Base-by-base conservation (phyloP, 1,140 invertebrate genomes). In the Telenomus remus region DNA sequence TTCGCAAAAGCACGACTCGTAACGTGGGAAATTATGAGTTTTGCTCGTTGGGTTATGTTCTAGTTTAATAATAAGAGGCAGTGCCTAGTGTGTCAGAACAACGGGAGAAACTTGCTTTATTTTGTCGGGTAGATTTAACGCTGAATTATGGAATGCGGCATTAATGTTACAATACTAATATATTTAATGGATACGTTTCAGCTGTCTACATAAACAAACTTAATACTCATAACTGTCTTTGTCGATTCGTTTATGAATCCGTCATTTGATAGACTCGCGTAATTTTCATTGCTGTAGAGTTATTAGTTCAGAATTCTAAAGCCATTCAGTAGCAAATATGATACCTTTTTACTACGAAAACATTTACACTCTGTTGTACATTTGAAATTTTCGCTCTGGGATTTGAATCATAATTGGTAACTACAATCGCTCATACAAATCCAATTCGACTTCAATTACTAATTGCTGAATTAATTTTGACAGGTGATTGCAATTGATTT, bases 11-110 rank as follows among this genome's bases (percentile, higher is more conserved):
- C 75, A 64, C 63, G 49, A 54, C 68, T 75, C 71, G 63, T 75
- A 79, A 72, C 76, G 71, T 75, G 76, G 76, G 76, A 79, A 79
- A 75, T 75, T 72, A 69, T 72, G 63, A 79, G 51, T 74, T 53
- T 14, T 65, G 69, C 60, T 57, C 34, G 64, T 19, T 48, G 64
- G 59, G 70, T 70, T 70, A 78, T 53, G 56, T 47, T 55, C 34
- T 33, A 61, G 51, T 56, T 78, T 70, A 70, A 73, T 78, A 78
- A 74, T 70, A 66, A 78, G 69, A 73, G 60, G 19, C 19, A 27
- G 19, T 27, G 19, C 6, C 19, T 69, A 55, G 64, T 61, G 27
- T 50, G 43, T 15, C 49, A 47, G 59, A 64, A 54, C 60, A 65
- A 56, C 47, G 48, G 43, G 60, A 55, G 60, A 55, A 70, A 69